These are phyloP conservation scores for Zoroaster sp. DNA, from an alignment of 53 echinoderm and acorn worm species.

Conservation along the genomic window DNA sequence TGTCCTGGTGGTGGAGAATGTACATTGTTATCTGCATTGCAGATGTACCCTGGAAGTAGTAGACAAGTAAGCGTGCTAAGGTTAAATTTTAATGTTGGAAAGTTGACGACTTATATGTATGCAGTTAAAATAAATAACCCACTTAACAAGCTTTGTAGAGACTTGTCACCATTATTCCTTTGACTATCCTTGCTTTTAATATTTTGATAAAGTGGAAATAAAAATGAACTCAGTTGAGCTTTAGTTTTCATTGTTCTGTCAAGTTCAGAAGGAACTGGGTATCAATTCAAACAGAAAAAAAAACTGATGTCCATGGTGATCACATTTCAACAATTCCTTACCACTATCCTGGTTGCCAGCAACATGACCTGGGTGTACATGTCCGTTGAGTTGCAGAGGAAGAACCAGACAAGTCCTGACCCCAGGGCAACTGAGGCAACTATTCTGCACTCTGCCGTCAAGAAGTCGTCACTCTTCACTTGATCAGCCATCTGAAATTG, in stretches of 20 bases:
- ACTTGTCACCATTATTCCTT: too few species aligned
- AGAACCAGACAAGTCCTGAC: slow-evolving; percentile 44
- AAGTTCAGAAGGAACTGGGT: background rate
- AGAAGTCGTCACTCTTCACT: slow-evolving; percentile 42
- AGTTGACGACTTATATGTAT: too few species aligned
- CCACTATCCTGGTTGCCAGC: slow-evolving; percentile 58
- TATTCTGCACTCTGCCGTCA: slow-evolving; percentile 35
- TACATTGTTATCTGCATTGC: background rate
- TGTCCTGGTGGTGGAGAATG: background rate
- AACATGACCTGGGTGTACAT: slow-evolving; percentile 69
- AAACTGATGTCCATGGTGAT: background rate
- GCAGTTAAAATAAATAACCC: too few species aligned
- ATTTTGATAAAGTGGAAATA: too few species aligned
- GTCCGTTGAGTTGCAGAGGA: slow-evolving; percentile 60
- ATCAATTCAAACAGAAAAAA: too few species aligned
- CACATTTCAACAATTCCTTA: slow-evolving; percentile 18
- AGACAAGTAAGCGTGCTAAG: too few species aligned
- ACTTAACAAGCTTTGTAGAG: too few species aligned
- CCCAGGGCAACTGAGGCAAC: slow-evolving; percentile 57
- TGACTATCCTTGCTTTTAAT: too few species aligned
- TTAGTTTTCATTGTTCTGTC: background rate
- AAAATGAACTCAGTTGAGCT: background rate
- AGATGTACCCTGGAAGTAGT: background rate
- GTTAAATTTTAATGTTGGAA: too few species aligned
- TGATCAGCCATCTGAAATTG: slow-evolving; percentile 8